phyloP scores from a whole-genome alignment of 2,113 vertebrate species.

The Myiagra hebetior region DNA sequence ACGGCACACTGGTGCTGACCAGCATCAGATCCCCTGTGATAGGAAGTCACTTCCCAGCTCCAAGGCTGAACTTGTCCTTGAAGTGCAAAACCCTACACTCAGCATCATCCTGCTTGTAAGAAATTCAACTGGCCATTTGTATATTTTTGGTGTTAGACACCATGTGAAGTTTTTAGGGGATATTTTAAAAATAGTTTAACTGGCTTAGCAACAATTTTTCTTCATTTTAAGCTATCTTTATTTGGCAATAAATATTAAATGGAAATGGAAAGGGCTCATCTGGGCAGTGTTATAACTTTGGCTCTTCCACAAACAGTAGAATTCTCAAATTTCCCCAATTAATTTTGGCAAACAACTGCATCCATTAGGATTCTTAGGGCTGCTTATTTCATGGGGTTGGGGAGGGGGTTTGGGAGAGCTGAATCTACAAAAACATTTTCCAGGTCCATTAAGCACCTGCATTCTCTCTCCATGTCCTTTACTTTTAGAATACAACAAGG shows the following conservation, averaged over 20 bases:
- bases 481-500: not conserved
- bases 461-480: not conserved
- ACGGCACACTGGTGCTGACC: too few species aligned
- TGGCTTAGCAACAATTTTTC: not conserved
- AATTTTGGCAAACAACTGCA: not conserved
- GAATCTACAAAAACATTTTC: not conserved
- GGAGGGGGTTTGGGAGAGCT: not conserved
- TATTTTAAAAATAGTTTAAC: constrained; percentile 9
- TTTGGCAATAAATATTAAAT: not conserved
- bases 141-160: constrained; percentile 19
- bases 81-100: constrained; percentile 18
- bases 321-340: not conserved
- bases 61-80: constrained; percentile 6
- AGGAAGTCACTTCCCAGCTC: not conserved
- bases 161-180: not conserved
- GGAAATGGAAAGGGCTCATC: not conserved
- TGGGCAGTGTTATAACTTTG: not conserved
- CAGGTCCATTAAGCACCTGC: not conserved
- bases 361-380: not conserved
- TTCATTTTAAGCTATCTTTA: not conserved
- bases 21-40: too few species aligned
- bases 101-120: constrained; percentile 11
- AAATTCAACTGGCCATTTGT: constrained; percentile 18
- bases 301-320: not conserved
- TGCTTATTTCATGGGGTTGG: accelerated